Evolutionary conservation across 1,140 invertebrate species (phyloP), one percentile per base, ranked within the genome.

Genomic region (Papilio polytes): DNA sequence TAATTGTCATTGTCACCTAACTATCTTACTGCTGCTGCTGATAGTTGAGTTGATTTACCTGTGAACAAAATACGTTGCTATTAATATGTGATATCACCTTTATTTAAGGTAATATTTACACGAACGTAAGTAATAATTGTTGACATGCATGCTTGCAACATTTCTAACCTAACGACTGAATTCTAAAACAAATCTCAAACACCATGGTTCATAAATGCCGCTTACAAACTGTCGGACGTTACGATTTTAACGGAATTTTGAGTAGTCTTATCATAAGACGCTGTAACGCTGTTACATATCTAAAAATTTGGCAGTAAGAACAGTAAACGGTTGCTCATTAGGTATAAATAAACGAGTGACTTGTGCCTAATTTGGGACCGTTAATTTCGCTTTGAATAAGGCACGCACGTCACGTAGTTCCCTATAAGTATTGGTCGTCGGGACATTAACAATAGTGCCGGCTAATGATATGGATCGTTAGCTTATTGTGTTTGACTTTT

Each of bases 391-490:
- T 70, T 70, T 15, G 6, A 15, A 70, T 70, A 70, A 31, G 26
- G 63, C 22, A 70, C 26, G 63, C 26, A 36, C 26, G 63, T 70
- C 63, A 70, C 63, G 26, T 70, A 70, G 31, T 70, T 70, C 63
- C 63, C 63, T 70, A 70, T 36, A 70, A 31, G 63, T 70, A 70
- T 70, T 20, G 41, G 18, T 22, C 41, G 46, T 20, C 1, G 41
- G 9, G 12, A 20, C 74, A 51, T 74, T 26, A 20, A 74, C 44
- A 74, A 48, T 48, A 46, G 44, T 74, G 20, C 7, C n/a, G 20
- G 74, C 22, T 48, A 46, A 48, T 48, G 73, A 74, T 74, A 74
- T 51, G 74, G 22, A 74, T 74, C 74, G 44, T 74, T 22, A 46
- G 74, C n/a, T 74, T 26, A 51, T 74, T 74, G 74, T 26, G 48